Base-by-base conservation (phyloP, 2,888 invertebrate genomes). In the Drosophila koepferae region DNA sequence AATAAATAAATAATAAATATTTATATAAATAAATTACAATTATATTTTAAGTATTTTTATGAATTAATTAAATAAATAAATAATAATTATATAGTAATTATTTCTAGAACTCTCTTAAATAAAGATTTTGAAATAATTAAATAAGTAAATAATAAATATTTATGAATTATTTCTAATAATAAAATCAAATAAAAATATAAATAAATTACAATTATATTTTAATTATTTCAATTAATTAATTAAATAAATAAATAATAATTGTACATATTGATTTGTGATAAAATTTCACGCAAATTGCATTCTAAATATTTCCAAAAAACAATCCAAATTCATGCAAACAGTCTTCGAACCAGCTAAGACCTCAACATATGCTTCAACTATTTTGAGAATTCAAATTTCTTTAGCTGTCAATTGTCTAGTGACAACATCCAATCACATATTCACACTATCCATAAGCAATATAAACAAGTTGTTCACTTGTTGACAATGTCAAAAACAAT, bases 381-480 rank as follows among this genome's bases (percentile, higher is more conserved):
- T 2, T 28, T 28, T 36, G 43, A 3, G 48, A 44, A 46, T 10
- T 18, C n/a, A 1, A 43, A 31, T 38, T 28, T 0, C 14, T 16
- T 40, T 16, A 55, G 43, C 23, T n/a, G 31, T 46, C 18, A 16
- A 7, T 10, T 49, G 12, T n/a, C 23, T 20, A 16, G 5, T 14
- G 63, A 1, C 1, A 0, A n/a, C 20, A 14, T 44, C 12, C 10
- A 55, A 36, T 41, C 70, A 46, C 6, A 58, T 51, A n/a, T 54
- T 40, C 41, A 18, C 28, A 18, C 55, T 55, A 64, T 72, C 60
- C 56, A 61, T 40, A 70, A 31, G 12, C 40, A 54, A 54, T 72
- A 51, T 72, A 71, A 69, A 66, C 48, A 76, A 56, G 51, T 36
- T 54, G 54, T 65, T 72, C 77, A 89, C 86, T 90, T 85, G 86